These are phyloP conservation scores for Hanleya hanleyi DNA, from an alignment of 2,888 invertebrate genomes.

Conservation along the genomic window DNA sequence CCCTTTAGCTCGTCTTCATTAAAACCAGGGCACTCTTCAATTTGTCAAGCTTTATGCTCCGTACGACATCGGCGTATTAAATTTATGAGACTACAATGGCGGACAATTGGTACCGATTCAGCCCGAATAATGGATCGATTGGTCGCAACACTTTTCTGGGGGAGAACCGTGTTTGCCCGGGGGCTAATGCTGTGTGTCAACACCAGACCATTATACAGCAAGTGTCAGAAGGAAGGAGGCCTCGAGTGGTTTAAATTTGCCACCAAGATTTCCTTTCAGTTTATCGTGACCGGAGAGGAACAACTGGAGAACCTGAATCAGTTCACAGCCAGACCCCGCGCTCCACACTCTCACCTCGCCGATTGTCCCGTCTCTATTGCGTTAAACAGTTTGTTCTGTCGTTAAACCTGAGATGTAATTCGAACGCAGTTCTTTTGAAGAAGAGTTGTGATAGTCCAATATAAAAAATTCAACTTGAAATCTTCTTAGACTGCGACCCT, in stretches of 20 bases:
- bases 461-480: no score
- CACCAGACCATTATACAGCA: not conserved
- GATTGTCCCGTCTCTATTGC: no score
- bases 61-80: not conserved
- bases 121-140: not conserved
- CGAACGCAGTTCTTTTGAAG: no score
- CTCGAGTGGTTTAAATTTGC: not conserved
- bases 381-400: no score
- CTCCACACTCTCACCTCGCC: no score
- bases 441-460: no score
- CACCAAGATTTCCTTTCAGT: not conserved
- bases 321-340: no score
- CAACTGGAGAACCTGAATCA: no score
- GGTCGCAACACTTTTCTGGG: not conserved
- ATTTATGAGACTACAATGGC: conserved; percentile 1
- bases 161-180: not conserved
- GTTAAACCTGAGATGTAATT: no score
- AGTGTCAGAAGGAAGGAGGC: not conserved
- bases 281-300: not conserved
- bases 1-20: not conserved
- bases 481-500: no score
- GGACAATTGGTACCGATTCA: not conserved
- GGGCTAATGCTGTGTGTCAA: not conserved
- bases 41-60: conserved; percentile 7
- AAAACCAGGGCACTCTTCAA: not conserved